Base-by-base conservation (phyloP, 2,888 invertebrate genomes). In the Eilema caniola region DNA sequence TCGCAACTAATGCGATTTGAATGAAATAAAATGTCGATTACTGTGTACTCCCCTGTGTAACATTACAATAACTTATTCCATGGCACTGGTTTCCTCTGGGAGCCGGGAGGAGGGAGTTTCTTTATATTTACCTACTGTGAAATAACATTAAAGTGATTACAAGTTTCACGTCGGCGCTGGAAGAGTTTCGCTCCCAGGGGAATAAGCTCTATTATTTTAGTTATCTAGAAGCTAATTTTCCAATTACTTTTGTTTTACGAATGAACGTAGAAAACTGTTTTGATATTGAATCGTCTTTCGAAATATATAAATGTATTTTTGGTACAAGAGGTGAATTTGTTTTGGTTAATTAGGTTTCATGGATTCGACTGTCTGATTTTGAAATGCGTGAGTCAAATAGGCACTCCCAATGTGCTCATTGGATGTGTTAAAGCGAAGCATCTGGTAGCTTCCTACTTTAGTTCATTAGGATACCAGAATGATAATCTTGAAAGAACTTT, bases 11-110 rank as follows among this genome's bases (percentile, higher is more conserved):
- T 70, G 65, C 59, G 64, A 74, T 70, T 76, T 69, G 65, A 59
- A 69, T 80, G 62, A 73, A 67, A 80, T 74, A 72, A 70, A 72
- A 78, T 59, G 62, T 33, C 11, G 20, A 62, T 25, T 64, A 24
- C 23, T 47, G 37, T 56, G 31, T 59, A 28, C 66, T 66, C 62
- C 74, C 66, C 62, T 14, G 62, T 60, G 73, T 60, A 37, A 20
- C 24, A 47, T 47, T 67, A 41, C 23, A 23, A 62, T 63, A 67
- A 75, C 47, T 76, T 73, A 71, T 72, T 72, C 72, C 69, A 65
- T 74, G 64, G 69, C 56, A 47, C 20, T n/a, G n/a, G 37, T 37
- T 23, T 28, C 70, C 62, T 10, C 23, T 37, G 62, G 56, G 37
- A 64, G 16, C 7, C 28, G 31, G 67, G 7, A 65, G 61, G 11